Evolutionary conservation across 2,113 vertebrate genomes (phyloP).

Genomic region (Turnix velox): DNA sequence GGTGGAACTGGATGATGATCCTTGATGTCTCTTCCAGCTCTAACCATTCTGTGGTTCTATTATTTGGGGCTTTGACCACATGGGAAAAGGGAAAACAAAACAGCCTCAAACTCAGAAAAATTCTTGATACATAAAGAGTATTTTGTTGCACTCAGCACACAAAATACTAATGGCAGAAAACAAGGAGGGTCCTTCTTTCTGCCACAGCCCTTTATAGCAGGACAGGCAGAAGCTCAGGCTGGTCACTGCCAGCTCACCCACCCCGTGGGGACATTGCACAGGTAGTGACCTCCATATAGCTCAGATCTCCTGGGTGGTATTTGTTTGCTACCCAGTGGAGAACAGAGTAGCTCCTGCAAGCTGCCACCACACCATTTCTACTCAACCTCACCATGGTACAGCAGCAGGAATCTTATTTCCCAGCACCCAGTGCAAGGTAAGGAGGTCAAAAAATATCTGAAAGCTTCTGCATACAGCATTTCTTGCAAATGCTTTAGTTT

Average conservation of each 20-base stretch:
- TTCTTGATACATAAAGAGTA: not conserved
- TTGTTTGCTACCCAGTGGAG: not conserved
- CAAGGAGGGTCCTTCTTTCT: not conserved
- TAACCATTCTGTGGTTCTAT: not conserved
- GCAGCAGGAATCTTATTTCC: not conserved
- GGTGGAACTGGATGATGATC: not conserved
- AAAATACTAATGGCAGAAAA: not conserved
- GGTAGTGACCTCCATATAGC: accelerated
- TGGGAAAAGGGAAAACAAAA: not conserved
- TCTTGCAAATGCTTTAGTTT: not conserved
- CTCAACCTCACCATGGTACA: accelerated
- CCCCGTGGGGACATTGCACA: not conserved
- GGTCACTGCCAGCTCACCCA: not conserved
- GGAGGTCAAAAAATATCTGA: not conserved
- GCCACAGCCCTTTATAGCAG: not conserved
- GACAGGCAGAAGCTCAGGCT: not conserved
- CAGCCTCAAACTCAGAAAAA: not conserved
- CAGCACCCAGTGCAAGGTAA: not conserved
- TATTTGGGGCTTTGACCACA: accelerated
- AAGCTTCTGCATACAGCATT: not conserved
- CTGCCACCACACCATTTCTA: not conserved
- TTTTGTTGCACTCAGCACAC: not conserved
- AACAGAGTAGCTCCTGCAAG: not conserved
- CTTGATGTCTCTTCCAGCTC: not conserved
- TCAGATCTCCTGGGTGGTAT: not conserved